Evolutionary conservation across 2,888 invertebrate species (phyloP).

Genomic region (Steinernema scapterisci): DNA sequence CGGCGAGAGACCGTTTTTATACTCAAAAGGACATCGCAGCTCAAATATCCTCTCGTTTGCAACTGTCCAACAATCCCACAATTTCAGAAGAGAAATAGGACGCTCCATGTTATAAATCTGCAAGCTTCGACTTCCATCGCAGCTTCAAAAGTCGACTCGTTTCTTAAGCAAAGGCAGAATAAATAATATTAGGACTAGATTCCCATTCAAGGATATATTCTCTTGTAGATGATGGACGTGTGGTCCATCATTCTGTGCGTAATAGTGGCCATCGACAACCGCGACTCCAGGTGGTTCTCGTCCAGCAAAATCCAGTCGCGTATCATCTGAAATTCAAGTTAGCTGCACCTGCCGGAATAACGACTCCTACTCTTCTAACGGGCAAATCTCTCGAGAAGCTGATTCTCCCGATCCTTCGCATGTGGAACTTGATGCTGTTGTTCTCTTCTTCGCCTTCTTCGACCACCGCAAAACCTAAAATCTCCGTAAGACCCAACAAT

Average conservation of each 20-base stretch:
- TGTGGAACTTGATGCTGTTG: constrained; percentile 57
- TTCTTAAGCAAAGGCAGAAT: no score
- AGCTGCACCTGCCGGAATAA: no score
- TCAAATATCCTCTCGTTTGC: no score
- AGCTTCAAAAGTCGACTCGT: no score
- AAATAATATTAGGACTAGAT: no score
- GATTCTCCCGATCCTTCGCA: constrained; percentile 61
- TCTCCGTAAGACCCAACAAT: background rate
- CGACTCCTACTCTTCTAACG: constrained; percentile 54
- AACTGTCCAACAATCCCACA: no score
- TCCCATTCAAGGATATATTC: constrained; percentile 56
- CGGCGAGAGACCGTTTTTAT: no score
- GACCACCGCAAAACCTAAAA: constrained; percentile 62
- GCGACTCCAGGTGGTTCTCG: constrained; percentile 60
- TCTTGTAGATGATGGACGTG: constrained; percentile 61
- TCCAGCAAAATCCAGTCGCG: constrained; percentile 66
- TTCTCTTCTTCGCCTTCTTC: constrained; percentile 58
- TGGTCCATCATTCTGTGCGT: constrained; percentile 62
- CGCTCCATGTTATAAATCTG: no score
- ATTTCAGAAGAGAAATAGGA: no score
- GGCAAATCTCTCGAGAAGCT: constrained; percentile 65
- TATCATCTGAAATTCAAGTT: constrained; percentile 65
- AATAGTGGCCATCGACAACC: constrained; percentile 62
- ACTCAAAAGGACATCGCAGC: no score
- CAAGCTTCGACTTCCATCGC: no score